Evolutionary conservation across 2,888 invertebrate species (phyloP).

Genomic region (Agrotis puta): DNA sequence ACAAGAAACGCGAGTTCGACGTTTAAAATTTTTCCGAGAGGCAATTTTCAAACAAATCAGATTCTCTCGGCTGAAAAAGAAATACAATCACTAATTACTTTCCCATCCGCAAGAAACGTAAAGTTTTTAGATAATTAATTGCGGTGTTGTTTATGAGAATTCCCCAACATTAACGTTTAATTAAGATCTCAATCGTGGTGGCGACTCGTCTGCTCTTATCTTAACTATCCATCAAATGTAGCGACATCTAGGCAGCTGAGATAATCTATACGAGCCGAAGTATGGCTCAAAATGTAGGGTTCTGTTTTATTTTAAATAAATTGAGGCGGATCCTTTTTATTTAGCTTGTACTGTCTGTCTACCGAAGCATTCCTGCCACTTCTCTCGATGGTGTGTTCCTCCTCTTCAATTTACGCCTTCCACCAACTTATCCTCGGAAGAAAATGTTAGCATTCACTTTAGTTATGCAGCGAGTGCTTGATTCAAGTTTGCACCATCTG

Average conservation of each 20-base stretch:
- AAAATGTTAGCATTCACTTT: neutral
- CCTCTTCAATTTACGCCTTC: too few species aligned
- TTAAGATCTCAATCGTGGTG: conserved; percentile 63
- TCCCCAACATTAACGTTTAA: conserved; percentile 63
- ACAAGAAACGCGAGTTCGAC: too few species aligned
- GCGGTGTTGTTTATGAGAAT: conserved; percentile 61
- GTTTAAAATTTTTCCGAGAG: neutral
- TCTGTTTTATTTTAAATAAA: conserved; percentile 22
- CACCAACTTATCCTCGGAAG: too few species aligned
- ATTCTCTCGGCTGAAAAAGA: conserved; percentile 1
- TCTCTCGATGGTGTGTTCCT: too few species aligned
- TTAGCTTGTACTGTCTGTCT: too few species aligned
- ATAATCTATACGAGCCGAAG: conserved; percentile 45
- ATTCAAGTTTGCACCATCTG: neutral
- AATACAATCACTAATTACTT: conserved; percentile 15
- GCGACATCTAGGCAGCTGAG: conserved; percentile 59
- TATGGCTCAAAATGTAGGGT: conserved; percentile 40
- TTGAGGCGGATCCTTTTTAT: neutral
- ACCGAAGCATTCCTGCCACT: too few species aligned
- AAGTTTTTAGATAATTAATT: conserved; percentile 53
- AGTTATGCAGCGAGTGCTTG: neutral
- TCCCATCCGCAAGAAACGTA: conserved; percentile 19
- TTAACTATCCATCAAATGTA: conserved; percentile 70
- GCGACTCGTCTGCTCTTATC: conserved; percentile 68
- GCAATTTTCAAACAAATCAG: conserved; percentile 12